Conservation (phyloP, 2,113 vertebrate genomes). For the Osmerus eperlanus region DNA sequence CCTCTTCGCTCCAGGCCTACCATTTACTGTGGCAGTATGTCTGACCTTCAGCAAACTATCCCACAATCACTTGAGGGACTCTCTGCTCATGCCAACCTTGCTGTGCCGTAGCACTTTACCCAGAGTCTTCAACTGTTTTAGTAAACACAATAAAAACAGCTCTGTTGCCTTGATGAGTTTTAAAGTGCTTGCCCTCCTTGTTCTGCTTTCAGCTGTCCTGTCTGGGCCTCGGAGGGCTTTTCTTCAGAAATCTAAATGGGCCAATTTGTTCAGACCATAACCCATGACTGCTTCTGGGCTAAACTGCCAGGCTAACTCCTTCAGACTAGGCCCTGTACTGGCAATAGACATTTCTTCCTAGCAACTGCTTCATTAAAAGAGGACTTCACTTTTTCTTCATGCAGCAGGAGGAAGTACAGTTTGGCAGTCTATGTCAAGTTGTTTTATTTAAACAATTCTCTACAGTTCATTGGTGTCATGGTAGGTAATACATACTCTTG, state of each 20-base stretch:
- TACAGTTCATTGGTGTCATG: too few species aligned
- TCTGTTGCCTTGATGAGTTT: constrained; percentile 2
- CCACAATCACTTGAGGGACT: constrained; percentile 18
- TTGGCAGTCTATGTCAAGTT: too few species aligned
- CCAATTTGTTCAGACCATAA: constrained; percentile 36
- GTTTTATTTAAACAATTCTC: too few species aligned
- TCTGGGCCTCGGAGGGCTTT: constrained; percentile 18
- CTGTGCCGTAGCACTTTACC: constrained; percentile 1
- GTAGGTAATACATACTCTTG: not conserved
- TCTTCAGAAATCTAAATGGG: constrained; percentile 27
- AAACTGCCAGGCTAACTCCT: not conserved
- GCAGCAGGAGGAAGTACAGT: constrained; percentile 1
- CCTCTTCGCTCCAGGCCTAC: not conserved
- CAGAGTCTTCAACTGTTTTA: constrained; percentile 1
- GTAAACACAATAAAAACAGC: constrained; percentile 3
- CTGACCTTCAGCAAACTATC: constrained; percentile 20
- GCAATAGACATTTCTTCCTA: constrained; percentile 15
- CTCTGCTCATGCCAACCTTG: constrained; percentile 1
- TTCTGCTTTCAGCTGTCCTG: constrained; percentile 11
- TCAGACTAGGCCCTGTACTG: constrained; percentile 1
- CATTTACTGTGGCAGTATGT: not conserved
- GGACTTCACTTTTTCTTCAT: not conserved
- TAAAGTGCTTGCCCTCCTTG: not conserved
- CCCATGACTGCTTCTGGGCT: constrained; percentile 13
- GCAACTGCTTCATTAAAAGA: constrained; percentile 13